A percentile compares a stretch with the other conserved stretches of the same genome.
Conservation (phyloP, 2,888 invertebrate genomes). For the Eurytoma adleriae region DNA sequence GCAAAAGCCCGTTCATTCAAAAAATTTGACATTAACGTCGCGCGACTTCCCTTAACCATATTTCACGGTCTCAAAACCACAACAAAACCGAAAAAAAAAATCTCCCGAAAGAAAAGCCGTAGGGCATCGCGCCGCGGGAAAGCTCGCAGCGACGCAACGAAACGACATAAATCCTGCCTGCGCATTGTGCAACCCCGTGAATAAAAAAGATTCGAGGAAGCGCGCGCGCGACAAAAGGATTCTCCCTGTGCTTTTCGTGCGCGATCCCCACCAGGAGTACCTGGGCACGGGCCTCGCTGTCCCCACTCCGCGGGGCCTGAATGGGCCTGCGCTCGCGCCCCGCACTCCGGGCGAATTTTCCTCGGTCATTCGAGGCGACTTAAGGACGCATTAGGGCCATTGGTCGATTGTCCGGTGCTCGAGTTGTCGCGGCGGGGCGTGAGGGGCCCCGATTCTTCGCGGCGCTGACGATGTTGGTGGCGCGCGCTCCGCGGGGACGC, state of each 20-base stretch:
- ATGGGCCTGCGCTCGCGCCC: slow-evolving; percentile 39
- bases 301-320: neutral
- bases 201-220: slow-evolving; percentile 33
- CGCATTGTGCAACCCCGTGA: neutral
- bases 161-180: neutral
- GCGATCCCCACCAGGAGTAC: slow-evolving; percentile 14
- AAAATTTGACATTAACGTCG: too few species aligned
- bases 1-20: too few species aligned
- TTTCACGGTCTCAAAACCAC: too few species aligned
- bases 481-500: slow-evolving; percentile 32
- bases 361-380: slow-evolving; percentile 53
- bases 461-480: neutral
- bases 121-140: too few species aligned
- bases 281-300: neutral
- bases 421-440: too few species aligned
- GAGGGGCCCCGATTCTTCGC: neutral
- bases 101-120: too few species aligned
- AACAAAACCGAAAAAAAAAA: too few species aligned
- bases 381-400: slow-evolving; percentile 54
- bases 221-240: slow-evolving; percentile 18
- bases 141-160: too few species aligned
- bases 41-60: too few species aligned
- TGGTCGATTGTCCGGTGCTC: neutral
- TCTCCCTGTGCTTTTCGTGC: neutral
- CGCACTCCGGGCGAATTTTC: slow-evolving; percentile 44